Conservation (phyloP, 1,140 invertebrate genomes). For the Papilio polytes region DNA sequence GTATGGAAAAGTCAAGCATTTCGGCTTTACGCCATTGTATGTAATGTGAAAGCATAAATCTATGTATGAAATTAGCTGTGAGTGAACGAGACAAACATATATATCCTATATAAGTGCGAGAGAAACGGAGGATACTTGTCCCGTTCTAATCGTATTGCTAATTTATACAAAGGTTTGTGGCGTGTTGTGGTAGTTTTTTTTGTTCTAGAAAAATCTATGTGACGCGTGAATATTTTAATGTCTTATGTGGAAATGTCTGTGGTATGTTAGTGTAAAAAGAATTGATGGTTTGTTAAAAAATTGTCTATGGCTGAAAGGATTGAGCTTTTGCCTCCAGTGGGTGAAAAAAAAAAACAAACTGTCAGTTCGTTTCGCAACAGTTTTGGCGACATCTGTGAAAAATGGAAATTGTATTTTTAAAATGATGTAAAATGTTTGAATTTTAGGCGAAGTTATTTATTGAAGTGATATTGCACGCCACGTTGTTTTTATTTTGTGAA, state of each 20-base stretch:
- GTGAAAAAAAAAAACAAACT: neutral
- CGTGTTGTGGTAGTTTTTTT: slow-evolving; percentile 22
- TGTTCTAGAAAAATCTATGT: slow-evolving; percentile 29
- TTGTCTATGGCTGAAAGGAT: too few species aligned
- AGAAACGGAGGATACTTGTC: neutral
- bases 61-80: neutral
- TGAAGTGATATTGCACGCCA: neutral
- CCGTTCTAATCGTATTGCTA: neutral
- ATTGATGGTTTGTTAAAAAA: too few species aligned
- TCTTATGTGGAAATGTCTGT: neutral
- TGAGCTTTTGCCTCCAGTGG: too few species aligned
- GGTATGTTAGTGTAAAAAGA: too few species aligned
- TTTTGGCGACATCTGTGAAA: neutral
- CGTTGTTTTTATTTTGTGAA: slow-evolving; percentile 14
- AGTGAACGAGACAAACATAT: neutral
- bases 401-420: slow-evolving; percentile 27
- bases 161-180: slow-evolving; percentile 2
- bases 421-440: slow-evolving; percentile 16
- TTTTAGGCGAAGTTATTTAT: slow-evolving; percentile 1
- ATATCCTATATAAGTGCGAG: neutral
- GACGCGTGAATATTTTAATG: neutral
- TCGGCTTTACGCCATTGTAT: slow-evolving; percentile 30
- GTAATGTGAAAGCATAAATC: neutral
- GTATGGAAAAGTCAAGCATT: slow-evolving; percentile 29
- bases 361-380: slow-evolving; percentile 12